Base-by-base conservation (phyloP, 2,113 vertebrate species). In the Vimba vimba region DNA sequence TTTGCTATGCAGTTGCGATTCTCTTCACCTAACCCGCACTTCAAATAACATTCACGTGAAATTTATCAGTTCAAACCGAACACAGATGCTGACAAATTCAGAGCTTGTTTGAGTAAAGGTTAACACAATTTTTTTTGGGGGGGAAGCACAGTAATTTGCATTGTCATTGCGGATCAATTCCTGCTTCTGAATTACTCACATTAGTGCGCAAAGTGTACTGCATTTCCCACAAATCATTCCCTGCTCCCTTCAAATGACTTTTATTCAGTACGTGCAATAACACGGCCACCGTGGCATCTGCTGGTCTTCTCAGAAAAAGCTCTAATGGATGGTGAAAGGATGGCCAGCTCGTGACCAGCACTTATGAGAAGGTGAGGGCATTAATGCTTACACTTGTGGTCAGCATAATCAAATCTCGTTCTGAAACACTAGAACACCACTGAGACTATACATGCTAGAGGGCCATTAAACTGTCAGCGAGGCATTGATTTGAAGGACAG, bases 381-480 rank as follows among this genome's bases (percentile, higher is more conserved):
- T 75, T 73, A 81, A 84, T 80, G 82, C 73, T 30, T 80, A 19
- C 59, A 50, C 83, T 83, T 36, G 89, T 30, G 89, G 89, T 87
- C 83, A 68, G 83, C 66, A 78, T 87, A 90, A 90, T 90, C 83
- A 55, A 71, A 81, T 90, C 86, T 90, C 55, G 10, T 76, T 75
- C 78, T 82, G 85, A 87, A 88, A 88, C 87, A 85, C 84, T 88
- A 90, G 87, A 64, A 52, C 83, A 85, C 83, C 68, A 45, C 68
- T n/a, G 85, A 88, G 85, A 85, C 82, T 83, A 19, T 52, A 79
- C 79, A 66, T 60, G 85, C 39, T 36, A 73, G 79, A 62, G 66
- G 78, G 59, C 89, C 87, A 88, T 90, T 90, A 90, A 90, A 90
- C 85, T 86, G 85, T 88, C 89, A 90, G 89, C 60, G 68, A 80